phyloP scores from a whole-genome alignment of 2,888 invertebrate genomes.

The Seladonia tumulorum region DNA sequence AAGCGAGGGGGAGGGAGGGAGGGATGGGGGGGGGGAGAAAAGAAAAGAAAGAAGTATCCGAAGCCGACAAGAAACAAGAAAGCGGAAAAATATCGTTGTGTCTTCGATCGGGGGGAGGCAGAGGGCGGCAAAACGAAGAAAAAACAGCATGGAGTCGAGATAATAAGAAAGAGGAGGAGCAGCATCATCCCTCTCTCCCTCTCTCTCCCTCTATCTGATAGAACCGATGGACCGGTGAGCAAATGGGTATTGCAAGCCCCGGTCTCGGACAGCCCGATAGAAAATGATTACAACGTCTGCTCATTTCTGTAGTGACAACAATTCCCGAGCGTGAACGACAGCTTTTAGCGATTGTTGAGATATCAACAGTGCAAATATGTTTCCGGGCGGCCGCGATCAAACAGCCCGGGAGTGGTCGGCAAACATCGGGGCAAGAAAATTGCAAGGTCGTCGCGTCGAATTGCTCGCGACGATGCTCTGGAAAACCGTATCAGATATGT shows the following conservation, averaged over 20 bases:
- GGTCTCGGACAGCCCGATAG: not conserved
- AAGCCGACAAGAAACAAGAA: not conserved
- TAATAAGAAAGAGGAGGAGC: not conserved
- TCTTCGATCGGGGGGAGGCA: not conserved
- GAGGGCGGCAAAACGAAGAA: not conserved
- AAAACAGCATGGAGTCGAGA: not conserved
- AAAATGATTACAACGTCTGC: not conserved
- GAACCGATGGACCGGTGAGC: not conserved
- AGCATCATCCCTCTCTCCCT: not conserved
- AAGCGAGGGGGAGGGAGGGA: too few relatives aligned
- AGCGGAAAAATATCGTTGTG: not conserved
- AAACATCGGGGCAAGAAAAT: not conserved
- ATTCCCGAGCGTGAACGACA: not conserved
- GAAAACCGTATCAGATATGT: not conserved
- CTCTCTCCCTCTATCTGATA: not conserved
- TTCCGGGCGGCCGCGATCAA: not conserved
- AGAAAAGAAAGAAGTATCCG: not conserved
- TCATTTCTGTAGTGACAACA: not conserved
- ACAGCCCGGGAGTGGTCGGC: not conserved
- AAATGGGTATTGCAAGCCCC: not conserved
- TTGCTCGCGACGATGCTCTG: not conserved
- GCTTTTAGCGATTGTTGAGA: not conserved
- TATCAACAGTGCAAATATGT: not conserved
- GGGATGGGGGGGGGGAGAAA: not conserved
- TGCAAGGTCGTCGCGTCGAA: not conserved